Evolutionary conservation across 2,888 invertebrate species (phyloP).

Genomic region (Prosopocoilus inquinatus): DNA sequence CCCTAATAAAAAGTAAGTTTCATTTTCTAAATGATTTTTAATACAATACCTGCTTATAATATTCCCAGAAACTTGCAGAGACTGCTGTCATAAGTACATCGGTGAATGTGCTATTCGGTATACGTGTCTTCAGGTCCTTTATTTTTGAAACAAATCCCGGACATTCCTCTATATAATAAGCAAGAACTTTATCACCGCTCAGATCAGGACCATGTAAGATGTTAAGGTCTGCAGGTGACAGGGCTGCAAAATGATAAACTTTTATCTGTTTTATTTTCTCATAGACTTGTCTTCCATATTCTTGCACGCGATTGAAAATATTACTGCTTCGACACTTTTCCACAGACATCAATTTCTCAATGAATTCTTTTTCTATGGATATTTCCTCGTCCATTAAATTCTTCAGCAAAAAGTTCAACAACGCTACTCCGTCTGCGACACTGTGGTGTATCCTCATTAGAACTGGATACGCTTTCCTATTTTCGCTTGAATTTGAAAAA

Average conservation of each 20-base stretch:
- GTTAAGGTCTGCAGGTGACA: constrained; percentile 9
- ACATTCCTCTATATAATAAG: constrained; percentile 9
- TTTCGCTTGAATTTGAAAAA: constrained; percentile 1
- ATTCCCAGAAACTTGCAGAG: constrained; percentile 16
- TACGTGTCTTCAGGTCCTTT: constrained; percentile 13
- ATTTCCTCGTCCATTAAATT: constrained; percentile 7
- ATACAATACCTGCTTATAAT: constrained; percentile 11
- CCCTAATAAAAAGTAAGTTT: no score
- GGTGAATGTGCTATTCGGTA: constrained; percentile 10
- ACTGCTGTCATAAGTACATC: constrained; percentile 12
- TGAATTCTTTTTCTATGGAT: not conserved
- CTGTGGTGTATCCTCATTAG: constrained; percentile 14
- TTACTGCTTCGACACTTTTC: not conserved
- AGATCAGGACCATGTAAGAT: constrained; percentile 12
- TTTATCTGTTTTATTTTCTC: constrained; percentile 2
- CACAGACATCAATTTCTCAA: not conserved
- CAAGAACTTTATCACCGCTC: constrained; percentile 13
- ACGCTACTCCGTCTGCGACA: constrained; percentile 10
- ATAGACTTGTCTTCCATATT: not conserved
- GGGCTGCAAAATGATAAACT: constrained; percentile 9
- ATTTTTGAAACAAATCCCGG: constrained; percentile 11
- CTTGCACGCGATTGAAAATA: not conserved
- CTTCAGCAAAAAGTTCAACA: constrained; percentile 10
- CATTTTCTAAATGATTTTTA: not conserved
- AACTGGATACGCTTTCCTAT: constrained; percentile 1